phyloP scores from a whole-genome alignment of 2,888 invertebrate species.

The Plemyria rubiginata region DNA sequence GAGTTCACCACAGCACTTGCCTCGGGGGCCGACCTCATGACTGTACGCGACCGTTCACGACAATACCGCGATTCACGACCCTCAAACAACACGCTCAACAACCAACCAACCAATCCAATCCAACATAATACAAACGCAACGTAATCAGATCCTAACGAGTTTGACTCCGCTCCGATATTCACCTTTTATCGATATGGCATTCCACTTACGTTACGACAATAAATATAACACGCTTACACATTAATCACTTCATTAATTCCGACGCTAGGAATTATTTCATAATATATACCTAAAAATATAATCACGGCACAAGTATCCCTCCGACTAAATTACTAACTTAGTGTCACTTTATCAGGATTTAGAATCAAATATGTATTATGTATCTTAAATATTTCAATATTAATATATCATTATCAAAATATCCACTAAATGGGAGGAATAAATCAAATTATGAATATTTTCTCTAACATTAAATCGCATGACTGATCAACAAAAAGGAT shows the following conservation, averaged over 20 bases:
- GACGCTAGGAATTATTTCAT: slow-evolving; percentile 85
- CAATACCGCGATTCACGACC: not conserved
- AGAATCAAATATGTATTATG: slow-evolving; percentile 86
- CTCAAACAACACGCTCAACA: slow-evolving; percentile 47
- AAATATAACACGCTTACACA: slow-evolving; percentile 86
- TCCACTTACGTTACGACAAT: slow-evolving; percentile 84
- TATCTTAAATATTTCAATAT: slow-evolving; percentile 85
- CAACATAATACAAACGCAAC: slow-evolving; percentile 66
- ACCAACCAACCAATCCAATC: slow-evolving; percentile 64
- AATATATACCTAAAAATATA: slow-evolving; percentile 86
- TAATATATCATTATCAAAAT: slow-evolving; percentile 86
- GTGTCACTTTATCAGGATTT: slow-evolving; percentile 86
- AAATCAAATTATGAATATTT: slow-evolving; percentile 85
- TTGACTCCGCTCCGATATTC: slow-evolving; percentile 83
- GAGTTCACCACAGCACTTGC: slow-evolving; percentile 56
- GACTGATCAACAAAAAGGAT: slow-evolving; percentile 85
- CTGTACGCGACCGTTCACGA: slow-evolving; percentile 14
- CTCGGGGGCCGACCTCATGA: slow-evolving; percentile 33
- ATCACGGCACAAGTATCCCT: slow-evolving; percentile 86
- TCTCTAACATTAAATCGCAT: slow-evolving; percentile 83
- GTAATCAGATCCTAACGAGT: slow-evolving; percentile 78
- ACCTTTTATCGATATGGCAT: slow-evolving; percentile 85
- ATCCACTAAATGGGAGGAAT: slow-evolving; percentile 86
- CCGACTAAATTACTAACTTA: slow-evolving; percentile 85
- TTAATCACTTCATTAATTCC: slow-evolving; percentile 85